These are phyloP conservation scores for Aphelenchoides besseyi DNA, from an alignment of 1,140 invertebrate species.

Conservation along the genomic window DNA sequence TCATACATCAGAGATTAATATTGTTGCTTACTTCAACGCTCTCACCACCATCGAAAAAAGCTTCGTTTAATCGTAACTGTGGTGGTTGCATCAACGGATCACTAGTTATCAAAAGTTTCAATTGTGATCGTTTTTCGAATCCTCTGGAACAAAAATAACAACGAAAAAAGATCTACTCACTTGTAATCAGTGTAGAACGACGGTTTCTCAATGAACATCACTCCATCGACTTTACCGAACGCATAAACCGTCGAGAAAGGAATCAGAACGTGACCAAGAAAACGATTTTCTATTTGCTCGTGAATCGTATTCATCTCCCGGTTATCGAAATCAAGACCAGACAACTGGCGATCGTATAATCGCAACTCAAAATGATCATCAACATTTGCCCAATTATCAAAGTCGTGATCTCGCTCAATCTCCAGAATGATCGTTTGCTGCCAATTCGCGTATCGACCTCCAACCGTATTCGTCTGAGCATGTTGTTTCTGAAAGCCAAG, in stretches of 20 bases:
- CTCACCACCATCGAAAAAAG: constrained; percentile 21
- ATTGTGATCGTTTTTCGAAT: constrained; percentile 16
- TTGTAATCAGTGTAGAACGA: constrained; percentile 45
- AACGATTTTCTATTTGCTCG: constrained; percentile 35
- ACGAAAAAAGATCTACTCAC: constrained; percentile 6
- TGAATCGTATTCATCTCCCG: constrained; percentile 47
- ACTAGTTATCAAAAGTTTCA: constrained; percentile 44
- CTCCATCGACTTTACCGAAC: constrained; percentile 41
- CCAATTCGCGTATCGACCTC: constrained; percentile 42
- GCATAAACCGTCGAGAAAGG: constrained; percentile 40
- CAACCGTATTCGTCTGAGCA: constrained; percentile 28
- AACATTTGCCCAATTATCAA: constrained; percentile 15
- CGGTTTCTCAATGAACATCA: constrained; percentile 31
- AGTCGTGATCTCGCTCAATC: constrained; percentile 17
- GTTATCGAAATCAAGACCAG: constrained; percentile 34
- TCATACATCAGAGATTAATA: background rate
- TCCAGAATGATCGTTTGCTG: constrained; percentile 46
- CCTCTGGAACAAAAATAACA: background rate
- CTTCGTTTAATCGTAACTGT: constrained; percentile 14
- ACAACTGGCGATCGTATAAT: constrained; percentile 37
- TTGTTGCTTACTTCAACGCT: constrained; percentile 5
- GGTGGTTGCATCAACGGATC: constrained; percentile 35
- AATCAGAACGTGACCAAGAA: constrained; percentile 28
- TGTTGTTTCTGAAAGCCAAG: constrained; percentile 22
- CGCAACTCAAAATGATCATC: constrained; percentile 27